These are phyloP conservation scores for Oryzias curvinotus DNA, from an alignment of 2,113 vertebrate species.

Conservation along the genomic window DNA sequence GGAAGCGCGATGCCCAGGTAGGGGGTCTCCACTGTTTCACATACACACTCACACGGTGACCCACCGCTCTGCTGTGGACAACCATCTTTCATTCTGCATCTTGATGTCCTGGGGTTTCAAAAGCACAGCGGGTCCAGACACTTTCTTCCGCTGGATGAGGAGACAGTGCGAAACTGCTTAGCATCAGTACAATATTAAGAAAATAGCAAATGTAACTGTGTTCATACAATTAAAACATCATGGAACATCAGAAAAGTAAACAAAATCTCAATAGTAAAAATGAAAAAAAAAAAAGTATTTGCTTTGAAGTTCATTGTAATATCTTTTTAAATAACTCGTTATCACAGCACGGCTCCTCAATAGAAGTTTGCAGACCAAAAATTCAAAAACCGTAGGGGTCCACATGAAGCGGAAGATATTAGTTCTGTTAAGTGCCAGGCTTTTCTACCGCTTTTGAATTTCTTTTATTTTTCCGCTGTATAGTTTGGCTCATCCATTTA, in stretches of 20 bases:
- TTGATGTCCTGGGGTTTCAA: constrained; percentile 58
- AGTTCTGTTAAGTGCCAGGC: constrained; percentile 77
- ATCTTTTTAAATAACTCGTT: constrained; percentile 16
- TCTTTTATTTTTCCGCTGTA: constrained; percentile 69
- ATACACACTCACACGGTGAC: constrained; percentile 45
- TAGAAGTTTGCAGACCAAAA: constrained; percentile 76
- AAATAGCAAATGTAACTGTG: neutral
- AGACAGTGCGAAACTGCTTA: constrained; percentile 4
- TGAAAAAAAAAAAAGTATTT: neutral
- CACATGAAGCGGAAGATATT: constrained; percentile 76
- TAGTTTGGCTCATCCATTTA: constrained; percentile 24
- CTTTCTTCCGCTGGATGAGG: constrained; percentile 25
- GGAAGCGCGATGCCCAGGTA: constrained; percentile 92
- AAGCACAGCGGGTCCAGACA: constrained; percentile 57
- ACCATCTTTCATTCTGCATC: constrained; percentile 62
- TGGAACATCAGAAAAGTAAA: neutral
- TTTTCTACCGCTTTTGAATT: constrained; percentile 80
- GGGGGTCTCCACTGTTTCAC: constrained; percentile 71
- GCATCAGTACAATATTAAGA: neutral
- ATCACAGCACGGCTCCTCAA: constrained; percentile 43
- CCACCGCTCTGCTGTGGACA: constrained; percentile 53
- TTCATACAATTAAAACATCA: neutral
- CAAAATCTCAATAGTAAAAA: neutral
- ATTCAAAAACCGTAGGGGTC: constrained; percentile 84
- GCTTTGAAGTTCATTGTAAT: constrained; percentile 53